phyloP scores from a whole-genome alignment of 2,888 invertebrate species.

The Ophraella communa region DNA sequence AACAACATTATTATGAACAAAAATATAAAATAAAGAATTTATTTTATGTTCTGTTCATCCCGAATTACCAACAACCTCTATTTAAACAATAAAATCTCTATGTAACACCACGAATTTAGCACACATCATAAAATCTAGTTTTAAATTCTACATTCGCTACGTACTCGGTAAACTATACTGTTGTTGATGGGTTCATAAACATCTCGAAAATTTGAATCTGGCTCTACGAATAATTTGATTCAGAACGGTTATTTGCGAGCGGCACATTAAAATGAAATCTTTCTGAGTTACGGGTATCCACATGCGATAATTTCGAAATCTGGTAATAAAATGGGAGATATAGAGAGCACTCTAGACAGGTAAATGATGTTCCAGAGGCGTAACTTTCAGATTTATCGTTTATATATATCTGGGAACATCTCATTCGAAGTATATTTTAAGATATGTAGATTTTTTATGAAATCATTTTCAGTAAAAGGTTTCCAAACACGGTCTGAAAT shows the following conservation, averaged over 20 bases:
- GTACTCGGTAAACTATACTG: slow-evolving; percentile 27
- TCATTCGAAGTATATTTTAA: slow-evolving; percentile 1
- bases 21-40: too few species aligned
- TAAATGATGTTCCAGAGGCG: slow-evolving; percentile 41
- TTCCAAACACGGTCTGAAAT: background rate
- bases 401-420: slow-evolving; percentile 17
- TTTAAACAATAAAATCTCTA: background rate
- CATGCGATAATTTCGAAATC: slow-evolving; percentile 48
- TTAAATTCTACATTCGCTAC: background rate
- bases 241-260: slow-evolving; percentile 44
- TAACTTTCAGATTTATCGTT: slow-evolving; percentile 20
- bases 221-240: slow-evolving; percentile 45
- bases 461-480: background rate
- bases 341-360: slow-evolving; percentile 41
- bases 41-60: background rate
- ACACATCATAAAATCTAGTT: background rate
- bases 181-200: slow-evolving; percentile 33
- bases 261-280: slow-evolving; percentile 50
- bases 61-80: background rate
- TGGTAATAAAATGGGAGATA: slow-evolving; percentile 47
- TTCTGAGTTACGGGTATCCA: slow-evolving; percentile 48
- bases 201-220: slow-evolving; percentile 43
- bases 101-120: background rate
- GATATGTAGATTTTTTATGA: background rate
- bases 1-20: too few species aligned